These are phyloP conservation scores for Bufo bufo DNA, from an alignment of 2,113 vertebrate genomes.

Conservation along the genomic window DNA sequence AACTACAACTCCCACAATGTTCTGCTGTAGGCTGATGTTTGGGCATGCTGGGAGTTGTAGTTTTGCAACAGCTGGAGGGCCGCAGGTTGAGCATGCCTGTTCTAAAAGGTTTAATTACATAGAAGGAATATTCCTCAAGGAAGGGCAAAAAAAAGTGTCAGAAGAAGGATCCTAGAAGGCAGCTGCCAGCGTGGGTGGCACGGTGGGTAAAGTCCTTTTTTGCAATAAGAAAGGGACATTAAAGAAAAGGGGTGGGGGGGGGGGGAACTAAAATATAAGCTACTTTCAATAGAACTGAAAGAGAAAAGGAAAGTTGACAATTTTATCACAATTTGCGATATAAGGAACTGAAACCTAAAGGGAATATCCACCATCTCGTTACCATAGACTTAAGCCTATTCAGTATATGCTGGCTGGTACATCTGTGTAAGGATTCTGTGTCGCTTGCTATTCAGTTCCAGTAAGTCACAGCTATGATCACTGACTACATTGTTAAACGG, in stretches of 20 bases:
- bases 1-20: too few species aligned
- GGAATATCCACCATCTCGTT: neutral
- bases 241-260: too few species aligned
- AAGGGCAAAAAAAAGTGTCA: neutral
- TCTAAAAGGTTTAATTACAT: neutral
- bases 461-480: neutral
- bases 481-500: neutral
- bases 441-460: neutral
- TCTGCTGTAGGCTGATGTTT: too few species aligned
- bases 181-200: neutral
- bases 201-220: neutral
- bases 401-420: neutral
- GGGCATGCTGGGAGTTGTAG: too few species aligned
- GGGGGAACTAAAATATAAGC: neutral
- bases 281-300: neutral
- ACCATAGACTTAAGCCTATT: neutral
- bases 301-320: neutral
- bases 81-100: too few species aligned
- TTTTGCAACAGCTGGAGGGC: too few species aligned
- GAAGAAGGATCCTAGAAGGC: neutral
- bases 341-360: conserved; percentile 12
- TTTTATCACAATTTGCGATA: neutral
- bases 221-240: neutral
- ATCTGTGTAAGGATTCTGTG: neutral
- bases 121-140: neutral